A percentile compares a stretch with the other conserved stretches of the same genome.
These are phyloP conservation scores for Bembecia ichneumoniformis DNA, from an alignment of 2,888 invertebrate species.

Conservation along the genomic window DNA sequence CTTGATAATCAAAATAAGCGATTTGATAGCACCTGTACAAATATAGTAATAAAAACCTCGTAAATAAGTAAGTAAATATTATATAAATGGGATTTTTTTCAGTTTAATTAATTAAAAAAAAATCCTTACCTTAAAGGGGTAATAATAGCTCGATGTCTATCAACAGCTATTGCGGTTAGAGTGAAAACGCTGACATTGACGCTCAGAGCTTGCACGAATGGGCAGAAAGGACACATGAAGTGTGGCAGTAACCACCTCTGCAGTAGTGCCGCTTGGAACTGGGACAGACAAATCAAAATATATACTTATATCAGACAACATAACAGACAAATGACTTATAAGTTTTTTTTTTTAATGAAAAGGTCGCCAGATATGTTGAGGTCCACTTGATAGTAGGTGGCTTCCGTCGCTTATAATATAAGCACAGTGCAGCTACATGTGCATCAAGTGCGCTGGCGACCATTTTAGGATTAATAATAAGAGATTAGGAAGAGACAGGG, in stretches of 20 bases:
- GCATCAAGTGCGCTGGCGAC: too few species aligned
- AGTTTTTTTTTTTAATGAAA: too few species aligned
- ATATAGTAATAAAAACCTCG: neutral
- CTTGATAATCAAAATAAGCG: neutral
- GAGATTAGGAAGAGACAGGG: too few species aligned
- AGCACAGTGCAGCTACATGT: too few species aligned
- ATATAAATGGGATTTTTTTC: too few species aligned
- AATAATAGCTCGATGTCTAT: conserved; percentile 85
- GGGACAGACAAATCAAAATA: conserved; percentile 17
- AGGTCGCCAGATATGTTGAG: too few species aligned
- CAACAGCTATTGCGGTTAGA: conserved; percentile 87
- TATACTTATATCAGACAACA: neutral
- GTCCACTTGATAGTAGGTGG: too few species aligned
- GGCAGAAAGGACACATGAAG: conserved; percentile 91
- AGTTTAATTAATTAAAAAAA: too few species aligned
- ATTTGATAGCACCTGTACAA: neutral
- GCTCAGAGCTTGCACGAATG: conserved; percentile 87
- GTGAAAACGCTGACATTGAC: conserved; percentile 93
- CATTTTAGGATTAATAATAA: too few species aligned
- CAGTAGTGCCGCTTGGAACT: conserved; percentile 90
- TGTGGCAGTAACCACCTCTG: conserved; percentile 89
- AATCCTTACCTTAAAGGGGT: conserved; percentile 78
- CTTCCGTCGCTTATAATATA: too few species aligned
- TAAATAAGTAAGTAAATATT: neutral
- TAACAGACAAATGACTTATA: too few species aligned